Conservation (phyloP, 2,888 invertebrate species). For the Aphodius granarius region DNA sequence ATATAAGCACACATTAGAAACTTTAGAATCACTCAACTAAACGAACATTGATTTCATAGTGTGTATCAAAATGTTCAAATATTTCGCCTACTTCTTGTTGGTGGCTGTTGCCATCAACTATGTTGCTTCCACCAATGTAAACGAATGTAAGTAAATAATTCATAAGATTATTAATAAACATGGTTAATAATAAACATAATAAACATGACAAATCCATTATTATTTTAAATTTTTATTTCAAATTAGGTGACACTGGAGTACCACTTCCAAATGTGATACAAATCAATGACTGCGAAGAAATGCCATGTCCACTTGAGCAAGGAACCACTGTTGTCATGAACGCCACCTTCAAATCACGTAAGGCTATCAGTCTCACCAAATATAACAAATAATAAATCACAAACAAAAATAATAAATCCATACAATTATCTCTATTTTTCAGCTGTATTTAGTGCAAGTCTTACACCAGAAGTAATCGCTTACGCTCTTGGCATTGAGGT, state of each 20-base stretch:
- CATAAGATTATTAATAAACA: neutral
- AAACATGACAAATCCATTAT: too few species aligned
- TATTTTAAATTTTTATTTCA: neutral
- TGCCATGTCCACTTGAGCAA: constrained; percentile 30
- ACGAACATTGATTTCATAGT: neutral
- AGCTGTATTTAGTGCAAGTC: constrained; percentile 24
- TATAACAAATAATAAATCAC: neutral
- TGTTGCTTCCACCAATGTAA: constrained; percentile 16
- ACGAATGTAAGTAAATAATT: constrained; percentile 25
- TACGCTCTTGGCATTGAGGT: constrained; percentile 26
- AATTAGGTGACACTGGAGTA: constrained; percentile 28
- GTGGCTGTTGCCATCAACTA: constrained; percentile 1
- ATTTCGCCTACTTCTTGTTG: neutral
- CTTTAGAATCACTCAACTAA: neutral
- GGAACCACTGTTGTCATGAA: constrained; percentile 23
- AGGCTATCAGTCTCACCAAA: too few species aligned
- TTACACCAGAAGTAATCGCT: constrained; percentile 26
- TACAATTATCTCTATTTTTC: neutral
- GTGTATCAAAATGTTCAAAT: neutral
- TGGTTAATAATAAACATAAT: too few species aligned
- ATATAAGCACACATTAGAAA: neutral
- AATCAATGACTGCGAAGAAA: constrained; percentile 27
- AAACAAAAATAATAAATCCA: neutral
- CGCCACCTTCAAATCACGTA: constrained; percentile 32
- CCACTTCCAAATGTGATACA: constrained; percentile 26